Evolutionary conservation across 2,888 invertebrate species (phyloP).

Genomic region (Rhingia campestris): DNA sequence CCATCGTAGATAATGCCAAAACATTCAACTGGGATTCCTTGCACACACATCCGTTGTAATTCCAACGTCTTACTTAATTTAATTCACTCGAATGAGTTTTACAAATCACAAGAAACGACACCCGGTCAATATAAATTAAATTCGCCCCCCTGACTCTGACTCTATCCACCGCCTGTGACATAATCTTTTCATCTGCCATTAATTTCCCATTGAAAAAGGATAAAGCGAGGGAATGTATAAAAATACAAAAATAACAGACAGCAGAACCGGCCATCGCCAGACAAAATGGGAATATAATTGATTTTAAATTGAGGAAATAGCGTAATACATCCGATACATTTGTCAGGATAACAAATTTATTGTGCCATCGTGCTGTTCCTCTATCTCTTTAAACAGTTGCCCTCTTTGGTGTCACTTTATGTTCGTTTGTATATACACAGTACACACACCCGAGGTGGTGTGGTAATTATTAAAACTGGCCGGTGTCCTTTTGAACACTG

Average conservation of each 20-base stretch:
- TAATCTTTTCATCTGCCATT: conserved; percentile 73
- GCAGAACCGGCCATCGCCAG: conserved; percentile 1
- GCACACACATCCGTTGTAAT: conserved; percentile 34
- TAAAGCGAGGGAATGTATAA: conserved; percentile 1
- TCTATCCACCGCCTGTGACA: conserved; percentile 42
- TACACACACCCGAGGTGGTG: conserved; percentile 19
- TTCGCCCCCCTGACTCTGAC: not conserved
- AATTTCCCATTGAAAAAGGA: conserved; percentile 50
- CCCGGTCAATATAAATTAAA: conserved; percentile 28
- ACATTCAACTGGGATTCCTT: conserved; percentile 4
- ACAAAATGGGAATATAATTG: conserved; percentile 62
- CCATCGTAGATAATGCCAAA: not conserved
- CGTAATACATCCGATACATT: conserved; percentile 71
- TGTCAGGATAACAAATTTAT: conserved; percentile 74
- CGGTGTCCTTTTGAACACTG: not conserved
- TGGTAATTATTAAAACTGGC: conserved; percentile 46
- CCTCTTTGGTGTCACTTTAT: not conserved
- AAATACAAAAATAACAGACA: conserved; percentile 25
- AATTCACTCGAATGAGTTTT: conserved; percentile 49
- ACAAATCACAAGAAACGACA: conserved; percentile 1
- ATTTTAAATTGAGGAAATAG: conserved; percentile 72
- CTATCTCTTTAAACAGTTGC: conserved; percentile 7
- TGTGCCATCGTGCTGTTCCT: conserved; percentile 36
- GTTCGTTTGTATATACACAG: conserved; percentile 26
- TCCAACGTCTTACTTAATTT: conserved; percentile 46